Percentiles rank a stretch among this genome's conserved stretches.
These are phyloP conservation scores for Cancer borealis DNA, from an alignment of 2,888 invertebrate species.

Conservation along the genomic window DNA sequence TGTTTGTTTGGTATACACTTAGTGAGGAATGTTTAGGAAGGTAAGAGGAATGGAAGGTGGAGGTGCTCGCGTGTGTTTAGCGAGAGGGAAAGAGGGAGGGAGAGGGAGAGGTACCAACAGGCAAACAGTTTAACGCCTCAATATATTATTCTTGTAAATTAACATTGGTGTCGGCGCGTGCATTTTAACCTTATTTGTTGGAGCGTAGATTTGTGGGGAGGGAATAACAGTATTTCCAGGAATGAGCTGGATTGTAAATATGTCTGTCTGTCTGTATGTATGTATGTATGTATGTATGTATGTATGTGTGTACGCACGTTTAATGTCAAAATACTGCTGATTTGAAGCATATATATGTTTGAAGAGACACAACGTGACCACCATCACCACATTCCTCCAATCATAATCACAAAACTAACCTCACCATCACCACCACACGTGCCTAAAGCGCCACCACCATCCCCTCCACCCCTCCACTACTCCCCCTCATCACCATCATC, in stretches of 20 bases:
- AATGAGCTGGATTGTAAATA: not conserved
- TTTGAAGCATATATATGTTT: not conserved
- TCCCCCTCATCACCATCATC: not conserved
- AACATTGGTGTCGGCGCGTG: not conserved
- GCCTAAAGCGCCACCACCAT: not conserved
- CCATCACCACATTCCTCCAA: not conserved
- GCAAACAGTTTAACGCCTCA: not conserved
- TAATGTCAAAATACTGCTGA: not conserved
- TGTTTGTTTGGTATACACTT: no score
- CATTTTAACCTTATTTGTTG: not conserved
- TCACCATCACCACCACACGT: not conserved
- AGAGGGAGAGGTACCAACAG: not conserved
- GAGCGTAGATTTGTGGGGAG: not conserved
- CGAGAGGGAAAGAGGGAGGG: not conserved
- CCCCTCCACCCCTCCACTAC: slow-evolving; percentile 3
- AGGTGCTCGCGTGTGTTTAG: no score
- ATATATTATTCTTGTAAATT: not conserved
- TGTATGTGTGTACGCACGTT: not conserved
- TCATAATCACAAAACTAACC: slow-evolving; percentile 25
- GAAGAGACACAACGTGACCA: not conserved
- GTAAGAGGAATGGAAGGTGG: no score
- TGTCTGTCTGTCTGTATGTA: not conserved
- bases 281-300: not conserved
- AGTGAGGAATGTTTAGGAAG: no score
- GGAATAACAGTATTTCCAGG: not conserved